These are phyloP conservation scores for Cosmopolites sordidus DNA, from an alignment of 2,888 invertebrate species.

Conservation along the genomic window DNA sequence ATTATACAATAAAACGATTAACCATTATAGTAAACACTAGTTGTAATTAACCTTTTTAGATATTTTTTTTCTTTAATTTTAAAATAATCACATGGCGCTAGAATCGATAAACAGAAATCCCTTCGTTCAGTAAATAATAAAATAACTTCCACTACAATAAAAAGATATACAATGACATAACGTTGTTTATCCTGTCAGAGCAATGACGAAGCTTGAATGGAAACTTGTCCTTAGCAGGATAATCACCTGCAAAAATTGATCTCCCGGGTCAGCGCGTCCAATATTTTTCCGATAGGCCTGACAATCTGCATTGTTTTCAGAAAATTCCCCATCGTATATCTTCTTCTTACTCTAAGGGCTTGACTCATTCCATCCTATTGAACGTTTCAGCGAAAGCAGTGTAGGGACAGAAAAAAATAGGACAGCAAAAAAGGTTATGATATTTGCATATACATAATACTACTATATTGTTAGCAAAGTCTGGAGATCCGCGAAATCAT, in stretches of 20 bases:
- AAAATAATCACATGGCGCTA: no score
- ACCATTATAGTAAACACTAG: no score
- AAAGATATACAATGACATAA: not conserved
- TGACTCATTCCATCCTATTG: not conserved
- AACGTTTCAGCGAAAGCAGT: not conserved
- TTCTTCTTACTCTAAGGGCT: not conserved
- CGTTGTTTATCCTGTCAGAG: not conserved
- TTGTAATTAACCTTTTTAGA: no score
- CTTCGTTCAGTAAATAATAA: no score
- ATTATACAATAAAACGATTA: no score
- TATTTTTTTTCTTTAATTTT: no score
- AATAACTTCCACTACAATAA: not conserved
- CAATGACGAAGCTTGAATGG: not conserved
- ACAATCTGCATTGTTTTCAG: not conserved
- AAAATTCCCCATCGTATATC: not conserved
- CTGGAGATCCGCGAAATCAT: no score
- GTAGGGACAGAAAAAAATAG: not conserved
- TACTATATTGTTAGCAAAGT: no score
- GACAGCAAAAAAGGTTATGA: no score
- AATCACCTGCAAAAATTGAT: not conserved
- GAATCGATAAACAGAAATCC: no score
- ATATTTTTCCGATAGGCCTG: not conserved
- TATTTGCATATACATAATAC: no score
- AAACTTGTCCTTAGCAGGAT: not conserved
- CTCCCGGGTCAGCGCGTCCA: constrained; percentile 1